Percentiles rank a stretch among this genome's conserved stretches.
phyloP scores from a whole-genome alignment of 2,888 invertebrate species.

The Polymixis flavicincta region DNA sequence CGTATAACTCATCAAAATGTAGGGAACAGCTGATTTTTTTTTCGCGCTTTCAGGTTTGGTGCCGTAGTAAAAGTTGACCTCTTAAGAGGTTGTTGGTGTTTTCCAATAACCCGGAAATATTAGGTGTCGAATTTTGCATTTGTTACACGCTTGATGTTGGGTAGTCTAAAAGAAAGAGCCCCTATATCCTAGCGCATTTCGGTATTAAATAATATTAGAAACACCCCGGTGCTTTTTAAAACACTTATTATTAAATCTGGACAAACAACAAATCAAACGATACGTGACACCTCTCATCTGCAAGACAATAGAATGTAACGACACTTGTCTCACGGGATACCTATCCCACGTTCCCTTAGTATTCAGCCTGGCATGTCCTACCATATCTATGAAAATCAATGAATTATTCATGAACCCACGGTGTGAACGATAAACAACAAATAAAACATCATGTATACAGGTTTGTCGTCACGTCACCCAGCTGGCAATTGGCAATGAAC shows the following conservation, averaged over 20 bases:
- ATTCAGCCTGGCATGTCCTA: constrained; percentile 44
- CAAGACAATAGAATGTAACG: constrained; percentile 5
- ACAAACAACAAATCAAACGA: neutral
- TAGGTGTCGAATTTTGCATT: neutral
- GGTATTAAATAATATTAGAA: neutral
- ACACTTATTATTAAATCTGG: neutral
- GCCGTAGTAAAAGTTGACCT: no score
- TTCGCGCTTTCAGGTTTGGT: no score
- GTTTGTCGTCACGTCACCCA: constrained; percentile 55
- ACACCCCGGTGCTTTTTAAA: neutral
- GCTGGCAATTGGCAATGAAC: constrained; percentile 55
- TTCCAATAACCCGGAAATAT: no score
- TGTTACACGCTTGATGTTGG: neutral
- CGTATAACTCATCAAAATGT: no score
- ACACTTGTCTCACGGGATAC: constrained; percentile 24
- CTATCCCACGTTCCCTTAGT: constrained; percentile 44
- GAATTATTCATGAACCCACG: constrained; percentile 49
- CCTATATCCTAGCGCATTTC: neutral
- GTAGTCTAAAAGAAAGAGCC: neutral
- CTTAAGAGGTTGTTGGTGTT: no score
- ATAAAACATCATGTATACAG: constrained; percentile 44
- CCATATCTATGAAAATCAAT: constrained; percentile 54
- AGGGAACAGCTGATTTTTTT: no score
- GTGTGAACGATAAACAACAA: constrained; percentile 51
- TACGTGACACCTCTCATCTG: neutral